Evolutionary conservation across 2,888 invertebrate genomes (phyloP).

Genomic region (Acholoe squamosa): DNA sequence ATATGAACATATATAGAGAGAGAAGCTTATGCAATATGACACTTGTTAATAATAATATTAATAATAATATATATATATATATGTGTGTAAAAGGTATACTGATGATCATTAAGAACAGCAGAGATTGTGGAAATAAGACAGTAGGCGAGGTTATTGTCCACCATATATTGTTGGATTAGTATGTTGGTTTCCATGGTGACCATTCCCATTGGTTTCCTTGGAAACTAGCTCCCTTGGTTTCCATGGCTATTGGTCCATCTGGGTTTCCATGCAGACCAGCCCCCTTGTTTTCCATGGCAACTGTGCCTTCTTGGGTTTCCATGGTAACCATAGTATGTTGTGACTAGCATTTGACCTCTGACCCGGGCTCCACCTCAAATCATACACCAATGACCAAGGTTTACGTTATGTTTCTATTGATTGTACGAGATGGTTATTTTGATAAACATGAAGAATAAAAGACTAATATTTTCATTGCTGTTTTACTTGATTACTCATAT

Average conservation of each 20-base stretch:
- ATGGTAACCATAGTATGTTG: no score
- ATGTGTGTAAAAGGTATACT: no score
- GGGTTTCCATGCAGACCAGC: background rate
- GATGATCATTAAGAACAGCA: background rate
- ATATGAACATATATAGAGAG: background rate
- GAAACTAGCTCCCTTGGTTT: no score
- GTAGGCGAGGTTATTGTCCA: background rate
- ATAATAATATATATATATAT: background rate
- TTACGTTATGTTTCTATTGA: constrained; percentile 29
- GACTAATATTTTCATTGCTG: constrained; percentile 54
- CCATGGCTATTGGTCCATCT: constrained; percentile 9
- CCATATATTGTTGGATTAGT: background rate
- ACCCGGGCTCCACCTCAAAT: background rate
- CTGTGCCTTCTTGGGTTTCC: background rate
- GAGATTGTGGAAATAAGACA: background rate
- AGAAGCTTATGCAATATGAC: constrained; percentile 34
- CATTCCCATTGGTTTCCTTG: background rate
- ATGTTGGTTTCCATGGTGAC: constrained; percentile 44
- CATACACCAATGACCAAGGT: background rate
- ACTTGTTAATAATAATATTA: background rate
- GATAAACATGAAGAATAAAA: constrained; percentile 58
- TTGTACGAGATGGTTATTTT: constrained; percentile 56
- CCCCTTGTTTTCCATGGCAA: constrained; percentile 35
- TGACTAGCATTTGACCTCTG: no score
- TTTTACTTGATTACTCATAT: no score